Evolutionary conservation across 2,113 vertebrate species (phyloP), one percentile per base, ranked within the genome.

Genomic region (Microcebus griseorufus): DNA sequence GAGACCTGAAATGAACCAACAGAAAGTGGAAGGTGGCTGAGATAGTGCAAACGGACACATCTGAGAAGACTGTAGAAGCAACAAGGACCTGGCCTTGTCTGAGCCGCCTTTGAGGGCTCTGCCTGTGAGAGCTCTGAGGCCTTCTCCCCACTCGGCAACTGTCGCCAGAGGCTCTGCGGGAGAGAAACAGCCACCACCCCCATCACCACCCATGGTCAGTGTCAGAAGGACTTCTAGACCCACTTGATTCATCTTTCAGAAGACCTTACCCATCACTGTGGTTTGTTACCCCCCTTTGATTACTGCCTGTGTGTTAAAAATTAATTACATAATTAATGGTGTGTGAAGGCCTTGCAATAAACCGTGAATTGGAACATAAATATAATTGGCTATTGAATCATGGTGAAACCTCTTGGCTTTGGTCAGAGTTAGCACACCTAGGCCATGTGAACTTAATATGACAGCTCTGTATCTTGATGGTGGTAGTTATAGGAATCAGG

Each of bases 401-500:
- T 48, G 32, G 42, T 48, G 73, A 76, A 76, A 76, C 27, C 27
- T 76, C 73, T 48, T 23, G 4, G 27, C 73, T 48, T 76, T 48
- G 27, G 42, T 76, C 73, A 76, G 42, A 48, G 73, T 76, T 48
- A 76, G 73, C 72, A 45, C 39, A 75, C 39, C 25, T 27, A 16
- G 72, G 72, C 25, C 39, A 27, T 76, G 18, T 45, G 73, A 76
- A 48, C 45, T 48, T 32, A 48, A 76, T 16, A 2, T 48, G 17
- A 48, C 42, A 94, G 53, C 70, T 96, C n/a, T 76, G 12, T 85
- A 65, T 81, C 32, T 96, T 90, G 72, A 58, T 91, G 81, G n/a
- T 34, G 34, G 29, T 64, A 70, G 76, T 55, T 76, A 84, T 2
- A 64, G 37, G 60, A 94, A 79, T 12, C 72, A 60, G n/a, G 16